A percentile compares a stretch with the other conserved stretches of the same genome.
phyloP scores from a whole-genome alignment of 2,797 vertebrate species.

The Prunella strophiata region DNA sequence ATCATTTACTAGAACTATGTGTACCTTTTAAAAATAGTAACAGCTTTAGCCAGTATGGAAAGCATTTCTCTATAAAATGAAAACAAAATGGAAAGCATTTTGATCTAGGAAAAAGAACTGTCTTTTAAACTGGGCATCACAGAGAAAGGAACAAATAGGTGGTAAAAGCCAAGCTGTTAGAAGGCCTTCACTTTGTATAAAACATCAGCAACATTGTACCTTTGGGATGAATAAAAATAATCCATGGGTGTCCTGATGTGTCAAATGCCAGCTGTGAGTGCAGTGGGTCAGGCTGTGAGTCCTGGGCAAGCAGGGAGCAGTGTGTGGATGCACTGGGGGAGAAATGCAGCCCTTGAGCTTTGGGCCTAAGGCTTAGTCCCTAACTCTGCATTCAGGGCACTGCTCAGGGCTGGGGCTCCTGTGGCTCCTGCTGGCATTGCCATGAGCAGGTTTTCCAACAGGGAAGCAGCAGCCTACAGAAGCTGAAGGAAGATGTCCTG shows the following conservation, averaged over 20 bases:
- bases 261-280: fast-evolving
- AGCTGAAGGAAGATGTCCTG: not conserved
- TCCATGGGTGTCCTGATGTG: not conserved
- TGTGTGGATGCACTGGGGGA: fast-evolving
- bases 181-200: not conserved
- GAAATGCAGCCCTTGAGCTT: not conserved
- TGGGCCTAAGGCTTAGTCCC: not conserved
- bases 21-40: slow-evolving; percentile 33
- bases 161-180: not conserved
- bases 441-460: fast-evolving
- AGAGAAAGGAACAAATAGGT: not conserved
- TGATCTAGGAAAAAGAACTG: not conserved
- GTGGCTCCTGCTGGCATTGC: not conserved
- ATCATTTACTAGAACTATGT: not conserved
- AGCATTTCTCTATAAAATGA: not conserved
- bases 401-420: not conserved
- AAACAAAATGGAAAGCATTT: slow-evolving; percentile 19
- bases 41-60: slow-evolving; percentile 13
- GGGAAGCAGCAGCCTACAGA: not conserved
- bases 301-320: not conserved
- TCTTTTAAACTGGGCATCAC: not conserved
- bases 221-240: not conserved
- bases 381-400: not conserved
- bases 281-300: not conserved
- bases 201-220: fast-evolving